Evolutionary conservation across 1,140 invertebrate species (phyloP), one percentile per base, ranked within the genome.

Genomic region (Phymorhynchus buccinoides): DNA sequence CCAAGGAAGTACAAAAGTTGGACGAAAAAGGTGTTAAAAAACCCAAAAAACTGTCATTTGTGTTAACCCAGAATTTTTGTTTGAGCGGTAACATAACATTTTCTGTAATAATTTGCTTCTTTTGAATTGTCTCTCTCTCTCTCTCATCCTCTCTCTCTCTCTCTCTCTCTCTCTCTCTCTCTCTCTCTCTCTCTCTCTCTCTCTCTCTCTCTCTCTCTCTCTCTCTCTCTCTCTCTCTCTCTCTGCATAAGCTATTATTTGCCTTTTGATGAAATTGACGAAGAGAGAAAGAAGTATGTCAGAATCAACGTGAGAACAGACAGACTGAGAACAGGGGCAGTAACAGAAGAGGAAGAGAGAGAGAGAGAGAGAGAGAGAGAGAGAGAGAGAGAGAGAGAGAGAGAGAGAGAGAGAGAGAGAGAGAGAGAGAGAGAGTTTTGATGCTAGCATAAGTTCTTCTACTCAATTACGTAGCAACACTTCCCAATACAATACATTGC

Each of bases 161-260:
- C 9, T 73, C 68, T 73, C 14, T 37, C 68, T 30, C 30, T 39
- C 30, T 27, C 16, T 41, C 39, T 32, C 16, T 79, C 41, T 35
- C 6, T 79, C 68, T 32, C 1, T 32, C 68, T 3, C 35, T 30
- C 35, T 35, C 35, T 71, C 68, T 71, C 68, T 73, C 1, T 37
- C 68, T 73, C 35, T 73, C 68, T 73, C 68, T 32, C 68, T 37
- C 68, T 73, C 68, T 37, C 68, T 73, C 68, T 27, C n/a, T 27
- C 68, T 73, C 68, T 73, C 68, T 37, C 68, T 37, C 68, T 73
- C 68, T 52, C 48, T 52, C 48, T 52, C 48, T 52, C 48, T 52
- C 48, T 52, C 48, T n/a, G n/a, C n/a, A n/a, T n/a, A n/a, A n/a
- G n/a, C n/a, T n/a, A n/a, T n/a, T n/a, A n/a, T n/a, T n/a, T n/a